These are phyloP conservation scores for Sminthurides aquaticus DNA, from an alignment of 2,888 invertebrate species.

Conservation along the genomic window DNA sequence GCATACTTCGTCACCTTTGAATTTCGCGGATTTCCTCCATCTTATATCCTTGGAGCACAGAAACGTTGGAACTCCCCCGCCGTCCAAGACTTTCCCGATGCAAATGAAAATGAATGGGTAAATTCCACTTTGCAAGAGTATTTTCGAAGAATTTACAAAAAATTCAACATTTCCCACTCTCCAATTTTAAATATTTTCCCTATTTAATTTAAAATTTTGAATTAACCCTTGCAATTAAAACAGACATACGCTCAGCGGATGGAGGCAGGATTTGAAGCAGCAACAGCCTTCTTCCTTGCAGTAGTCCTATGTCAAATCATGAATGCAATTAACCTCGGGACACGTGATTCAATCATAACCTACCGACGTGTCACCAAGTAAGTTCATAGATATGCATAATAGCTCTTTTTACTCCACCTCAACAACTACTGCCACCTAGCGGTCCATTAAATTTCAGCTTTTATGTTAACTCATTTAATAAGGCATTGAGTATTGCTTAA, in stretches of 20 bases:
- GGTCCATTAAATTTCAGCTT: too few relatives aligned
- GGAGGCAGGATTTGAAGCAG: not conserved
- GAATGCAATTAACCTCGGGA: not conserved
- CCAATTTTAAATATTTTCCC: too few relatives aligned
- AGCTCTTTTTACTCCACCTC: too few relatives aligned
- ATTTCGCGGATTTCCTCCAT: constrained; percentile 72
- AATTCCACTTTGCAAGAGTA: too few relatives aligned
- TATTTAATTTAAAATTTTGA: too few relatives aligned
- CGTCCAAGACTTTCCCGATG: constrained; percentile 3
- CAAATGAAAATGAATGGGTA: constrained; percentile 1
- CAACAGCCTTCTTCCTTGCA: constrained; percentile 4
- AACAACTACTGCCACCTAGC: too few relatives aligned
- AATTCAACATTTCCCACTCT: too few relatives aligned
- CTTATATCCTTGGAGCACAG: constrained; percentile 9
- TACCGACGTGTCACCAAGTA: not conserved
- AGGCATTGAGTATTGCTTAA: too few relatives aligned
- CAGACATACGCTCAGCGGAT: not conserved
- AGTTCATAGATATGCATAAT: too few relatives aligned
- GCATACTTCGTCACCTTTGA: constrained; percentile 79
- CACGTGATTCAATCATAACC: not conserved
- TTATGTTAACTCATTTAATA: too few relatives aligned
- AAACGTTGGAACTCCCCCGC: constrained; percentile 6
- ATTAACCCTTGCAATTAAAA: too few relatives aligned
- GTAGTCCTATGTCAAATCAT: constrained; percentile 1
- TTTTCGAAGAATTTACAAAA: too few relatives aligned